A percentile compares a stretch with the other conserved stretches of the same genome.
phyloP scores from a whole-genome alignment of 2,113 vertebrate species.

The Smithornis capensis region DNA sequence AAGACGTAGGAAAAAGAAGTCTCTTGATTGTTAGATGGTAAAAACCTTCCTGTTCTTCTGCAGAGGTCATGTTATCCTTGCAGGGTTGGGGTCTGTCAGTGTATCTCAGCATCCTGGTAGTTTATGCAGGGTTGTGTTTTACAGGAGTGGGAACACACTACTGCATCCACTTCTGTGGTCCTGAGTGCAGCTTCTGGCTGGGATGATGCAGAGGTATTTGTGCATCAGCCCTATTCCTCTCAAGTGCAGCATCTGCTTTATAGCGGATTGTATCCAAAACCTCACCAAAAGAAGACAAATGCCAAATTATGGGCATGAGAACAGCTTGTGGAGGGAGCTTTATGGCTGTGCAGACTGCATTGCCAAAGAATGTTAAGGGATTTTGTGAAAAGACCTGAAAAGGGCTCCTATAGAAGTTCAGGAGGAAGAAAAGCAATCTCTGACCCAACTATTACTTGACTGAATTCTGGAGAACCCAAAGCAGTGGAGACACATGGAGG shows the following conservation, averaged over 20 bases:
- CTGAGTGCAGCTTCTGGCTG: not conserved
- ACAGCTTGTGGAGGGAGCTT: not conserved
- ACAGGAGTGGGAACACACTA: not conserved
- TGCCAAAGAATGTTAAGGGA: not conserved
- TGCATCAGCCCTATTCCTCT: not conserved
- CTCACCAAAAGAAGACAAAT: not conserved
- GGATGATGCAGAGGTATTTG: not conserved
- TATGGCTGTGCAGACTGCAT: not conserved
- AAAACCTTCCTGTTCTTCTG: not conserved
- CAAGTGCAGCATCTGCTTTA: not conserved
- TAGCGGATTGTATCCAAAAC: not conserved
- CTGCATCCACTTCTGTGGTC: not conserved
- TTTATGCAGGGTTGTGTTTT: not conserved
- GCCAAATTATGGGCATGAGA: not conserved
- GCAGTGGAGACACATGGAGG: accelerated
- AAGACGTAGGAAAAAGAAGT: not conserved
- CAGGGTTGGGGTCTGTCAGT: not conserved
- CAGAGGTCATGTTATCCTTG: not conserved
- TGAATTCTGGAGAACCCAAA: not conserved
- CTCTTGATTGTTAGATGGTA: not conserved
- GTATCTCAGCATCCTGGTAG: not conserved
- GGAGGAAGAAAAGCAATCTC: not conserved
- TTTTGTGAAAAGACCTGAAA: not conserved
- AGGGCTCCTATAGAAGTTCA: not conserved
- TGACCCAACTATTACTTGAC: not conserved